Base-by-base conservation (phyloP, 1,140 invertebrate species). In the Cyphomyrmex costatus region DNA sequence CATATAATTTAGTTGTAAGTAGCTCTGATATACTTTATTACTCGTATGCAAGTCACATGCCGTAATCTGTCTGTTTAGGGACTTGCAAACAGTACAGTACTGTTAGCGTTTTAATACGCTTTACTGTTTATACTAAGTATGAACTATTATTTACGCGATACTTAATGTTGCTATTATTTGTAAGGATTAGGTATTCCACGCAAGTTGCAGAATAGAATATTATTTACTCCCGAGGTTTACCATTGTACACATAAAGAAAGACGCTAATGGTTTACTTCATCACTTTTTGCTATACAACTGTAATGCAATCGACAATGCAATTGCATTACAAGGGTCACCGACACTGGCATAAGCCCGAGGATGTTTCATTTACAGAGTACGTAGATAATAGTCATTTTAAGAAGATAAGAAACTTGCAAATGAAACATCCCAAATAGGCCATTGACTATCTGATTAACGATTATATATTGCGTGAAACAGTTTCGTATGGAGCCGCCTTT, bases 391-490 rank as follows among this genome's bases (percentile, higher is more conserved):
- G 36, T 78, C 27, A n/a, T 27, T 63, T 24, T 27, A 76, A 30
- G 42, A 49, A 61, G 51, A 71, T 58, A 21, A 70, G 21, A 24
- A 1, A 19, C 60, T 71, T 85, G 58, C 60, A 86, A 88, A 88
- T 78, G 82, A 90, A 89, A 91, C 83, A 90, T 84, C 49, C n/a
- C 27, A 30, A 74, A 49, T 42, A 71, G 49, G 68, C 83, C 89
- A 90, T 91, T 91, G 89, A 89, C 89, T 88, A 90, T 86, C 51
- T 80, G 77, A 66, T 88, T 86, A 70, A 88, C 33, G 42, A 90
- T 73, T 85, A 61, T 85, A 61, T 86, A 71, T 90, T 90, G 85
- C 85, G 65, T 82, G 46, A 85, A 78, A 74, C 36, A 80, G 51
- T 86, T 90, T 91, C 78, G 61, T 86, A 84, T n/a, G 60, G 51